A percentile compares a stretch with the other conserved stretches of the same genome.
These are phyloP conservation scores for Etia nguti DNA, from an alignment of 2,113 vertebrate species.

Conservation along the genomic window DNA sequence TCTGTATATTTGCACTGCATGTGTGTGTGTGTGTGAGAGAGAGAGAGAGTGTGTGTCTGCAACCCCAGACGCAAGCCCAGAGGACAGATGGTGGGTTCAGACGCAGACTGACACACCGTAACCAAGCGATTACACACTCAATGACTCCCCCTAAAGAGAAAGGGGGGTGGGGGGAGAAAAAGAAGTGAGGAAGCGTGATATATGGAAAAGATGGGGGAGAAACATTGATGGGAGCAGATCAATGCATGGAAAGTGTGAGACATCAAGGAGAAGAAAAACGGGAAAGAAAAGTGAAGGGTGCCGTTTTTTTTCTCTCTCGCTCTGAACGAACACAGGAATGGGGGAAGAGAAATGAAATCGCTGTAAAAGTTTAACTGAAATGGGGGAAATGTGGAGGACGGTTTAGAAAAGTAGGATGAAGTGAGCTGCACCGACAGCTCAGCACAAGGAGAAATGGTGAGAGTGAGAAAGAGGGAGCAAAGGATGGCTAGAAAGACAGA, in stretches of 20 bases:
- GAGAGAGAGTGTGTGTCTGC: constrained; percentile 21
- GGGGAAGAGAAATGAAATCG: not conserved
- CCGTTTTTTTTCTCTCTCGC: not conserved
- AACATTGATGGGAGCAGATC: not conserved
- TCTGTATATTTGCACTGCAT: constrained; percentile 13
- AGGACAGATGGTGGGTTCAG: constrained; percentile 91
- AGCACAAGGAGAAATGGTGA: not conserved
- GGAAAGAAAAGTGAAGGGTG: not conserved
- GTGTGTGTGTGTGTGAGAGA: not conserved
- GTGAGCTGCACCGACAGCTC: not conserved
- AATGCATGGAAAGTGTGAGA: not conserved
- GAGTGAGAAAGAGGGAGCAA: constrained; percentile 9
- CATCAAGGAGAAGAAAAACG: not conserved
- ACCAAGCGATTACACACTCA: constrained; percentile 94
- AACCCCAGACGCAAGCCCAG: constrained; percentile 82
- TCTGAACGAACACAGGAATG: not conserved
- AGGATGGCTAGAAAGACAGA: constrained; percentile 26
- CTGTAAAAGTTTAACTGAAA: not conserved
- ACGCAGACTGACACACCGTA: constrained; percentile 90
- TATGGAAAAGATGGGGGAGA: not conserved
- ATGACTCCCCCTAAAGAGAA: constrained; percentile 79
- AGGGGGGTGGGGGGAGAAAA: not conserved
- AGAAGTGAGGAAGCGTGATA: not conserved
- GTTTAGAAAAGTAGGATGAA: not conserved
- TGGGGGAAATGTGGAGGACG: not conserved